Evolutionary conservation across 2,888 invertebrate genomes (phyloP).

Genomic region (Amphipoea oculea): DNA sequence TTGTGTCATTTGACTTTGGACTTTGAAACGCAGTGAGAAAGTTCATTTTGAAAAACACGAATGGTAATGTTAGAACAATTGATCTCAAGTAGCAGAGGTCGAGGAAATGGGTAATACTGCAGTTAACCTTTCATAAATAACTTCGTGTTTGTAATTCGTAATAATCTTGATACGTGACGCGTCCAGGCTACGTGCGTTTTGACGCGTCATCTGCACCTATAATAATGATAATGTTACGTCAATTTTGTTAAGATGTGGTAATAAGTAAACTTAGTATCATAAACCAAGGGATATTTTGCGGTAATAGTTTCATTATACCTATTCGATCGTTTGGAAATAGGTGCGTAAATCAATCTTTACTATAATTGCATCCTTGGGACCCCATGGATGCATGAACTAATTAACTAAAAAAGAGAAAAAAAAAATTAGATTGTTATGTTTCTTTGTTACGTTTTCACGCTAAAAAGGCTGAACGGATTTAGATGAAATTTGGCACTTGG

Average conservation of each 20-base stretch:
- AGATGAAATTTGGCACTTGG: neutral
- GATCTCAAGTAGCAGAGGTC: slow-evolving; percentile 1
- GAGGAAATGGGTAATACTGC: slow-evolving; percentile 33
- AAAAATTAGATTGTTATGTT: too few relatives aligned
- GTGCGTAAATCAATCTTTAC: neutral
- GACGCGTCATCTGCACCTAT: neutral
- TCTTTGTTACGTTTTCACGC: neutral
- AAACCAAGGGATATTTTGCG: neutral
- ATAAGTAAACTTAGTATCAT: neutral
- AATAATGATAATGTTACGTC: slow-evolving; percentile 1
- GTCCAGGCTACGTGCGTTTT: slow-evolving; percentile 33
- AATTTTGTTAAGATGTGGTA: slow-evolving; percentile 2
- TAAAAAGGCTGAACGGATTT: neutral
- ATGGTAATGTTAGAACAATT: neutral
- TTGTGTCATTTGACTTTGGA: neutral
- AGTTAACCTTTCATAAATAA: slow-evolving; percentile 30
- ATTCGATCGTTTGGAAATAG: neutral
- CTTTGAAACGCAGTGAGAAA: neutral
- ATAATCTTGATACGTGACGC: slow-evolving; percentile 40
- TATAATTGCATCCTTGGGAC: neutral
- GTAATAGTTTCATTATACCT: neutral
- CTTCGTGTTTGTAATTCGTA: slow-evolving; percentile 10
- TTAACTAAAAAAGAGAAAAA: too few relatives aligned
- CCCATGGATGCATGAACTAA: too few relatives aligned
- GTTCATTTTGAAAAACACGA: neutral